Percentiles rank a stretch among this genome's conserved stretches.
Conservation (phyloP, 2,113 vertebrate genomes). For the Nannospalax galili region DNA sequence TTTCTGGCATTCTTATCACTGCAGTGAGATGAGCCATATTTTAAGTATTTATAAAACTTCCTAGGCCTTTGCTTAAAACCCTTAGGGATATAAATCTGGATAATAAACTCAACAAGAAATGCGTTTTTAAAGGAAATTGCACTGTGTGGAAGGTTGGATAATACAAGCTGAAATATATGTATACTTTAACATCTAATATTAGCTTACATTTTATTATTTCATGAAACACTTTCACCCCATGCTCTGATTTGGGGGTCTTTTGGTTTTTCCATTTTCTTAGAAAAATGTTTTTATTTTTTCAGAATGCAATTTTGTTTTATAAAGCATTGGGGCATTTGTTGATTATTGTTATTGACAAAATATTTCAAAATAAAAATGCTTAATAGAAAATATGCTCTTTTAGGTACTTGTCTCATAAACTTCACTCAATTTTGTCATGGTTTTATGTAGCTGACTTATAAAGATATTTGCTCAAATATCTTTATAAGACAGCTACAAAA, state of each 20-base stretch:
- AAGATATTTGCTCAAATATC: too few species aligned
- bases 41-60: slow-evolving; percentile 64
- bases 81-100: slow-evolving; percentile 44
- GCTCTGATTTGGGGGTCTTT: background rate
- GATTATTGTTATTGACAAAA: background rate
- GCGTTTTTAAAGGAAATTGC: slow-evolving; percentile 64
- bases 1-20: background rate
- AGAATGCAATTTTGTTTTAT: background rate
- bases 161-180: background rate
- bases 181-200: background rate
- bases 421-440: background rate
- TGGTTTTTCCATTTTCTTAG: background rate
- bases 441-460: background rate
- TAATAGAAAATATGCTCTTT: background rate
- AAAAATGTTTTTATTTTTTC: background rate
- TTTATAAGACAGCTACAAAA: too few species aligned
- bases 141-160: background rate
- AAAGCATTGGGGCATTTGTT: slow-evolving; percentile 32
- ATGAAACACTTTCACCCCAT: background rate
- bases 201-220: slow-evolving; percentile 48
- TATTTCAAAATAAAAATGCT: slow-evolving; percentile 3
- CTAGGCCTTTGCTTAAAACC: slow-evolving; percentile 57
- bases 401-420: background rate
- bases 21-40: slow-evolving; percentile 37
- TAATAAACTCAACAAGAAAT: slow-evolving; percentile 54